Base-by-base conservation (phyloP, 2,888 invertebrate species). In the Hylaea fasciaria region DNA sequence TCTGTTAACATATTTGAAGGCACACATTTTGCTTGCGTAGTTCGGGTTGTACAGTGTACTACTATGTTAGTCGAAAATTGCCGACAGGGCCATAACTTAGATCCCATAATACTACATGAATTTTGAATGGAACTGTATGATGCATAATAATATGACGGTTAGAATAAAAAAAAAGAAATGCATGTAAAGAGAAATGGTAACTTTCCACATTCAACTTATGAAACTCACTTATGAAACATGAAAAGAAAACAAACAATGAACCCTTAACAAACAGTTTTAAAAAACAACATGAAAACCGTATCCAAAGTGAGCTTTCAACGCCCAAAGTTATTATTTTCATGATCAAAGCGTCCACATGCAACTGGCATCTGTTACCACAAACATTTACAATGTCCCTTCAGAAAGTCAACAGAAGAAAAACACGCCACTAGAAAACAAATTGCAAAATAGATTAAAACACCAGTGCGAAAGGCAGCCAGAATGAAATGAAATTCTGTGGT, bases 401-500 rank as follows among this genome's bases (percentile, higher is more conserved):
- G 28, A 51, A 45, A 50, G 29, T 59, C 48, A 48, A 46, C 50
- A 44, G 51, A 60, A 55, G 55, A 51, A 56, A 60, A 52, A 47
- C 51, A 17, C 56, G 40, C 55, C 46, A 51, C 55, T 55, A 61
- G 55, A 61, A 61, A 68, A 62, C 56, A 67, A 66, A 64, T 62
- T 70, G 60, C 68, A 62, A 52, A 62, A 59, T 70, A 64, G 72
- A 72, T 78, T 76, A 64, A 71, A 74, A 73, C 58, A 68, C 65
- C 69, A 70, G 62, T 62, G 56, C 47, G 51, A 67, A 68, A 52
- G 56, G 46, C 62, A 43, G 65, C 49, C 59, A 67, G 54, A 48
- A 57, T 55, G 65, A 68, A 77, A 78, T 77, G 69, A 76, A 77
- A 76, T 74, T 74, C 74, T 74, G 73, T 56, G 73, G 74, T 46